These are phyloP conservation scores for Asbolus verrucosus DNA, from an alignment of 1,140 invertebrate genomes.

Conservation along the genomic window DNA sequence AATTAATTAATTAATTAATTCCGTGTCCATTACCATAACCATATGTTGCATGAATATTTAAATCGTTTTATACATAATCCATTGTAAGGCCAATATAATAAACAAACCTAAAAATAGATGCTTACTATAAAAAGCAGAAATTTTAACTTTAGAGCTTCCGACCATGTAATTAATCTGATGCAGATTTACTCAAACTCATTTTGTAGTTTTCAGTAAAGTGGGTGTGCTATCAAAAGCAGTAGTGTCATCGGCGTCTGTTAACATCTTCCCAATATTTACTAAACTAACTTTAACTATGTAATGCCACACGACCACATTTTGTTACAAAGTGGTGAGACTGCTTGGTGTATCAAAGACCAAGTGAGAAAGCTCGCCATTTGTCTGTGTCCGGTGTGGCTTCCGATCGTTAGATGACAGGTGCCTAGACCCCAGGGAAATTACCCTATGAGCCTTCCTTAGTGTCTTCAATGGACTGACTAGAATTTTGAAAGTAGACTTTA, in stretches of 20 bases:
- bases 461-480: background rate
- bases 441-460: background rate
- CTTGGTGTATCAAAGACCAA: background rate
- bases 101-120: too few species aligned
- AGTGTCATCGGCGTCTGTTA: background rate
- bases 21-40: too few species aligned
- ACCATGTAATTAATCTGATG: too few species aligned
- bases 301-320: background rate
- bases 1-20: too few species aligned
- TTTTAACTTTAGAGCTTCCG: too few species aligned
- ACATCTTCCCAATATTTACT: constrained; percentile 3
- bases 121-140: too few species aligned
- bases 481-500: background rate
- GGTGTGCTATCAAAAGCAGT: too few species aligned
- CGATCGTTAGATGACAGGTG: constrained; percentile 4
- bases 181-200: too few species aligned
- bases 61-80: too few species aligned
- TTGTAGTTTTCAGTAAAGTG: too few species aligned
- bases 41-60: too few species aligned
- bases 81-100: too few species aligned
- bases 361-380: constrained; percentile 2
- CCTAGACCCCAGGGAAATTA: constrained; percentile 2
- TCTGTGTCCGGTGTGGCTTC: background rate
- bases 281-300: background rate
- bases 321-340: background rate